phyloP scores from a whole-genome alignment of 2,797 vertebrate genomes.

The Salmo trutta region DNA sequence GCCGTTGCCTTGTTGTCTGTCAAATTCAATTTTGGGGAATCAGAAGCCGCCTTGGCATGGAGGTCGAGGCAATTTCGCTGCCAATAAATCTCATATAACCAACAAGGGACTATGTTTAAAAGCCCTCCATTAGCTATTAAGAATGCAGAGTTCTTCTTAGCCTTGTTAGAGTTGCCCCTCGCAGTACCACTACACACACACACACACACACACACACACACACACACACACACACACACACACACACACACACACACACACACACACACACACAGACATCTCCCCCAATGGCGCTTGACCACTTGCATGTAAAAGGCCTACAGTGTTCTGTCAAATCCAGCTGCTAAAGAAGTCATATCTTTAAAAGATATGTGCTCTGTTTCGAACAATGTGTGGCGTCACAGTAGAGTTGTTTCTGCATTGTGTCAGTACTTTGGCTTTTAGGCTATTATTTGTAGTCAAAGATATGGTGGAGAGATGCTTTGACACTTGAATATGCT shows the following conservation, averaged over 20 bases:
- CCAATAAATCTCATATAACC: constrained; percentile 74
- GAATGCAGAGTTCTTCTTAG: background rate
- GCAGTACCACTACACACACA: constrained; percentile 37
- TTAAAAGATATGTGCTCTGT: constrained; percentile 43
- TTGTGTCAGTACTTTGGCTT: constrained; percentile 64
- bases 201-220: too few species aligned
- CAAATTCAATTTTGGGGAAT: constrained; percentile 74
- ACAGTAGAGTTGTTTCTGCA: constrained; percentile 4
- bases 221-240: constrained; percentile 30
- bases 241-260: constrained; percentile 31
- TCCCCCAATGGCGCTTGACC: constrained; percentile 54
- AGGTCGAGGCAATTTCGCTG: constrained; percentile 70
- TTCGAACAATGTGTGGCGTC: constrained; percentile 18
- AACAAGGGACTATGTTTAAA: constrained; percentile 56
- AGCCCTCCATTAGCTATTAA: too few species aligned
- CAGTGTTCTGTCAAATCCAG: constrained; percentile 60
- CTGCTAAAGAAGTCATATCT: constrained; percentile 53
- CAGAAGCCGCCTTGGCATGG: constrained; percentile 54
- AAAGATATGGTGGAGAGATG: constrained; percentile 59
- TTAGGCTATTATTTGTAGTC: constrained; percentile 64
- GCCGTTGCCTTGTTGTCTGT: constrained; percentile 68
- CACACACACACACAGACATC: too few species aligned
- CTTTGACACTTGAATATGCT: constrained; percentile 54
- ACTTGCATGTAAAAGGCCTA: constrained; percentile 60
- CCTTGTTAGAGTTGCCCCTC: background rate